Evolutionary conservation across 1,140 invertebrate genomes (phyloP), one percentile per base, ranked within the genome.

Genomic region (Zeugodacus cucurbitae): DNA sequence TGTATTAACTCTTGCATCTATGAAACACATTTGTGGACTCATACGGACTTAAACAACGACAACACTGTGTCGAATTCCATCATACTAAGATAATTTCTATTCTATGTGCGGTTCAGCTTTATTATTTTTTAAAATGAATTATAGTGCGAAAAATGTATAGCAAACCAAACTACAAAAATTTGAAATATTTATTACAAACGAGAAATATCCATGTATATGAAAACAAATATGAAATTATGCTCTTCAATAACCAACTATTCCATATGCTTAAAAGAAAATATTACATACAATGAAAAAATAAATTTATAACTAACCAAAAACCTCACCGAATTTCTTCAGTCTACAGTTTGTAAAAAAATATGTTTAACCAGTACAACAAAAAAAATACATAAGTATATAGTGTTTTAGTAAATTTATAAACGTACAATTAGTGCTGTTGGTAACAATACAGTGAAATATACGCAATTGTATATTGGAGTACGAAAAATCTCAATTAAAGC

Each of bases 21-120:
- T 54, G 14, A 54, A 54, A 4, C 14, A 26, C 26, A 62, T 26
- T 26, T 62, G 6, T 26, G n/a, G 22, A 6, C 58, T 26, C 17
- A 14, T 7, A 14, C 29, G 2, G 64, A 34, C 32, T 8, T n/a
- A 48, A 41, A 10, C 37, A 48, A n/a, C 20, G n/a, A 86, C 48
- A 59, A 10, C 11, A 58, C 26, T 58, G 7, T 58, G 34, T 37
- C 58, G 10, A 26, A 90, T 90, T 91, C 92, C 92, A 93, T 93
- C 92, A 92, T 92, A 90, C 92, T 89, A 90, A 93, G 92, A 91
- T 93, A 93, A 93, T 93, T 93, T 93, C 92, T 93, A 91, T 93
- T 93, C 92, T 93, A 93, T 93, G 93, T 93, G 92, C 92, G 92
- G 92, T 93, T 93, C 92, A 93, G 92, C 92, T 93, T 93, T 93